A percentile compares a stretch with the other conserved stretches of the same genome.
Conservation (phyloP, 2,113 vertebrate genomes). For the Tamias sibiricus region DNA sequence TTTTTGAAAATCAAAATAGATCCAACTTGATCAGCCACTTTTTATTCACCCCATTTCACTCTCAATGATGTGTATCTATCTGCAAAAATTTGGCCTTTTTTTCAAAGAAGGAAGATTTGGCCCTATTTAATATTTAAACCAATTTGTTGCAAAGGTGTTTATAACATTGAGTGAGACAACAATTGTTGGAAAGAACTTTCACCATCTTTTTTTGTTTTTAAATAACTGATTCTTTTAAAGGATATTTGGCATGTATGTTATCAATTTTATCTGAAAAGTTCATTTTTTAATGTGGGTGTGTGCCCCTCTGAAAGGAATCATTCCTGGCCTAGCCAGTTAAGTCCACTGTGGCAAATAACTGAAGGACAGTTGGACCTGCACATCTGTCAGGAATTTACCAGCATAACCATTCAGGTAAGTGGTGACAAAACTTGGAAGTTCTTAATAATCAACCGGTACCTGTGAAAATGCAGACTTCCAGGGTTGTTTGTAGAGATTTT, state of each 20-base stretch:
- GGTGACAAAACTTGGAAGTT: neutral
- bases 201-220: no score
- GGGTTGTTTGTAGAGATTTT: neutral
- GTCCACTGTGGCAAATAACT: neutral
- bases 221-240: neutral
- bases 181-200: neutral
- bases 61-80: neutral
- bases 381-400: neutral
- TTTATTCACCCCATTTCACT: neutral
- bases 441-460: neutral
- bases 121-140: neutral
- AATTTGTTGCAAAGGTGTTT: neutral
- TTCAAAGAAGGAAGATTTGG: constrained; percentile 44
- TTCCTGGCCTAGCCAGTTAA: neutral
- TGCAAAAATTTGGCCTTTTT: constrained; percentile 4
- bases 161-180: neutral
- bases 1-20: neutral
- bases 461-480: neutral
- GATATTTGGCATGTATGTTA: neutral
- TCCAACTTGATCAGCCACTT: neutral
- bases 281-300: no score
- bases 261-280: neutral
- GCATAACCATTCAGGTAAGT: neutral
- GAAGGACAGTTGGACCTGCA: neutral
- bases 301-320: neutral